Base-by-base conservation (phyloP, 2,797 vertebrate genomes). In the Salmo trutta region DNA sequence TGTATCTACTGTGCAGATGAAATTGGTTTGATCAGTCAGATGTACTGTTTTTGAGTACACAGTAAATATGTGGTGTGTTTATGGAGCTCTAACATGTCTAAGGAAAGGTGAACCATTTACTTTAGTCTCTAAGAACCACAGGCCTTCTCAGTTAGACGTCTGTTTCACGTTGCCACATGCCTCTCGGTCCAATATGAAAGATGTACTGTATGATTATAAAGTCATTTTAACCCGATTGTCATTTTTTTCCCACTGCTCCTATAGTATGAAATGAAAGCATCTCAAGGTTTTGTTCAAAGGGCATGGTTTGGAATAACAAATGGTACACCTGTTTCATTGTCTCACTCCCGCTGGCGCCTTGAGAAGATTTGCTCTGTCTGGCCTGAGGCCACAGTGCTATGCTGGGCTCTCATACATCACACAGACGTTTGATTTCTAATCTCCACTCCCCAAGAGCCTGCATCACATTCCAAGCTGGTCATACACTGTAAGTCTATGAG, bases 171-270 rank as follows among this genome's bases (percentile, higher is more conserved):
- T 31, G 19, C 74, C 75, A 82, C 82, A 85, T 53, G 85, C 74
- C 82, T 90, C 82, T 79, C 82, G 2, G 8, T 24, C 75, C 53
- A 68, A 47, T 76, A 88, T 47, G 41, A 47, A 47, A 47, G 8
- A 12, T 47, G 41, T 78, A 82, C 66, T 85, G 77, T 89, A 79
- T 85, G 83, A 93, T 91, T 91, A 91, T 90, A 91, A 81, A 69
- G 68, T 83, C 47, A 86, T 84, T 64, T 75, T 33, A 84, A 79
- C 71, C 76, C 71, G n/a, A 27, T 73, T 72, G 75, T 81, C 77
- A 72, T 56, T 64, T 59, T 41, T 64, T 14, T 72, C 29, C 10
- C 21, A 56, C 21, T 17, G 21, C 1, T 70, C 53, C 17, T n/a
- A 31, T 16, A 64, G 36, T 71, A 56, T 82, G 74, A 81, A 78